A percentile compares a stretch with the other conserved stretches of the same genome.
These are phyloP conservation scores for Sitophilus oryzae DNA, from an alignment of 1,140 invertebrate species.

Conservation along the genomic window DNA sequence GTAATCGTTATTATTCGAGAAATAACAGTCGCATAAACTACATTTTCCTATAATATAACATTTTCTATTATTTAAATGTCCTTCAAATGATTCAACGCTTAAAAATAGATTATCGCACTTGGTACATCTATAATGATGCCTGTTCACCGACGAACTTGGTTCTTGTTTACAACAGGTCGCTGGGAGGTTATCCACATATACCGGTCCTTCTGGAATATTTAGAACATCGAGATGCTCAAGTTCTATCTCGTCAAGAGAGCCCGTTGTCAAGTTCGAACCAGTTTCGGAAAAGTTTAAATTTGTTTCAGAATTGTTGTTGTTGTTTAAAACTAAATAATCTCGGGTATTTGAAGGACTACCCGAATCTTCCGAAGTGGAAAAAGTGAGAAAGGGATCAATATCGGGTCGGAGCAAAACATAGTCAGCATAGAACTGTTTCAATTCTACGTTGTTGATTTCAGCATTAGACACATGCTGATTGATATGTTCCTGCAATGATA, in stretches of 20 bases:
- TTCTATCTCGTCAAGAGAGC: background rate
- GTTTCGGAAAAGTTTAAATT: background rate
- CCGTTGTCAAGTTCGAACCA: background rate
- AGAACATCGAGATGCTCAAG: background rate
- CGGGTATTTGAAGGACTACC: background rate
- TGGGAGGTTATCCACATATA: background rate
- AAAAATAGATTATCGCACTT: constrained; percentile 8
- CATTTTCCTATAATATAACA: constrained; percentile 12
- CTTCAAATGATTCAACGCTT: constrained; percentile 3
- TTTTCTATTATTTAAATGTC: constrained; percentile 9
- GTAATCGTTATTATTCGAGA: background rate
- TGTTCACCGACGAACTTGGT: constrained; percentile 1
- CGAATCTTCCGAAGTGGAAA: no score
- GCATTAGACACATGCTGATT: constrained; percentile 9
- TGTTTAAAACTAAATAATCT: background rate
- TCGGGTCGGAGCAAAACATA: constrained; percentile 11
- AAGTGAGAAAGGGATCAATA: constrained; percentile 12
- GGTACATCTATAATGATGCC: constrained; percentile 3
- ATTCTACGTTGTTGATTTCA: constrained; percentile 8
- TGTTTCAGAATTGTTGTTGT: background rate
- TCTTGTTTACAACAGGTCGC: background rate
- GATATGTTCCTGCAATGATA: constrained; percentile 13
- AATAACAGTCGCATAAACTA: constrained; percentile 1
- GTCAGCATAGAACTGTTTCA: constrained; percentile 13
- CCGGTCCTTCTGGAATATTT: background rate